Conservation (phyloP, 1,140 invertebrate species). For the Drosophila pectinifera region DNA sequence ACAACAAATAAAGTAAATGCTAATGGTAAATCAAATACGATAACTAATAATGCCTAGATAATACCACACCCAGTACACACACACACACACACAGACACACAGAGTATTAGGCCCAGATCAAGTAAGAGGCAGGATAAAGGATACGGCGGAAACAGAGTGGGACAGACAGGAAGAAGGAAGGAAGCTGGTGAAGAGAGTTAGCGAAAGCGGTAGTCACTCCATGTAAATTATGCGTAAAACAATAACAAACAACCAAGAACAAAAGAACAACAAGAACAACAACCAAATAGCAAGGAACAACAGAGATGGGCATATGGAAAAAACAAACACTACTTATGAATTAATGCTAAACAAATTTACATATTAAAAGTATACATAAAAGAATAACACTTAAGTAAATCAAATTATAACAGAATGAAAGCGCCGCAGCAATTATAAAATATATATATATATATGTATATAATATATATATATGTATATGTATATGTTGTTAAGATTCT, state of each 20-base stretch:
- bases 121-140: constrained; percentile 43
- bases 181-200: constrained; percentile 22
- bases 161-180: constrained; percentile 2
- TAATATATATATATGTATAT: constrained; percentile 39
- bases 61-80: constrained; percentile 38
- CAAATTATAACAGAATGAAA: constrained; percentile 51
- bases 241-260: constrained; percentile 60
- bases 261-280: constrained; percentile 17
- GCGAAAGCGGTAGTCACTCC: constrained; percentile 52
- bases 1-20: constrained; percentile 37
- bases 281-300: constrained; percentile 25
- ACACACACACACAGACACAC: constrained; percentile 19
- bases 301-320: constrained; percentile 54
- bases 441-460: constrained; percentile 47
- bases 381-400: constrained; percentile 46
- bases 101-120: constrained; percentile 68
- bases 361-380: constrained; percentile 60
- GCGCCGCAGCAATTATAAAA: constrained; percentile 64
- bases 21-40: constrained; percentile 27
- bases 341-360: constrained; percentile 69
- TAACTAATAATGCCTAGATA: constrained; percentile 51
- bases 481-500: constrained; percentile 84
- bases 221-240: constrained; percentile 78
- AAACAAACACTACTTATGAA: constrained; percentile 66
- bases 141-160: constrained; percentile 21